phyloP scores from a whole-genome alignment of 2,113 vertebrate genomes.

The Nothoprocta perdicaria region DNA sequence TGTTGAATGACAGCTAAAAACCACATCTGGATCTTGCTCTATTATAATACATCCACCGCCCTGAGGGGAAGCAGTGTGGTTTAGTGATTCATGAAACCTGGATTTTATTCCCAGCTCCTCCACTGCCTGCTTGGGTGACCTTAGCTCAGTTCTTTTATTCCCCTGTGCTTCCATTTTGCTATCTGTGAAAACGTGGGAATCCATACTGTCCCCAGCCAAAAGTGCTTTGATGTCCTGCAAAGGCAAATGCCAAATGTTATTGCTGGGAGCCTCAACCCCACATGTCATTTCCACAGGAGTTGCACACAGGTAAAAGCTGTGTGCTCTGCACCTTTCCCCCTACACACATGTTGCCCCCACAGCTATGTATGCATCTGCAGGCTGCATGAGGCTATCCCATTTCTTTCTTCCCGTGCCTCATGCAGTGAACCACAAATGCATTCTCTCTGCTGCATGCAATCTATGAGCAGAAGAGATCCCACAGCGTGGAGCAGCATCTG shows the following conservation, averaged over 20 bases:
- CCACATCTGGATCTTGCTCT: constrained; percentile 67
- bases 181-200: not conserved
- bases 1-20: constrained; percentile 62
- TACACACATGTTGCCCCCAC: not conserved
- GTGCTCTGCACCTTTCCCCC: not conserved
- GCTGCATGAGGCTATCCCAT: not conserved
- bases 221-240: not conserved
- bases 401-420: not conserved
- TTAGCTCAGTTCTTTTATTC: constrained; percentile 15
- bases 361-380: not conserved
- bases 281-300: not conserved
- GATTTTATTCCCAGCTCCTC: constrained; percentile 58
- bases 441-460: not conserved
- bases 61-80: constrained; percentile 59
- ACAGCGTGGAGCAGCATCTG: not conserved
- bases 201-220: not conserved
- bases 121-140: constrained; percentile 53
- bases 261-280: not conserved
- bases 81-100: constrained; percentile 68
- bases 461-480: not conserved
- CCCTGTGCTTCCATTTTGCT: not conserved
- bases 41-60: constrained; percentile 62
- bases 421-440: not conserved
- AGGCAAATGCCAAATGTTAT: not conserved
- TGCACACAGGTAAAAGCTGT: not conserved